Percentiles rank a stretch among this genome's conserved stretches.
Conservation (phyloP, 2,888 invertebrate genomes). For the Geophilus truncorum region DNA sequence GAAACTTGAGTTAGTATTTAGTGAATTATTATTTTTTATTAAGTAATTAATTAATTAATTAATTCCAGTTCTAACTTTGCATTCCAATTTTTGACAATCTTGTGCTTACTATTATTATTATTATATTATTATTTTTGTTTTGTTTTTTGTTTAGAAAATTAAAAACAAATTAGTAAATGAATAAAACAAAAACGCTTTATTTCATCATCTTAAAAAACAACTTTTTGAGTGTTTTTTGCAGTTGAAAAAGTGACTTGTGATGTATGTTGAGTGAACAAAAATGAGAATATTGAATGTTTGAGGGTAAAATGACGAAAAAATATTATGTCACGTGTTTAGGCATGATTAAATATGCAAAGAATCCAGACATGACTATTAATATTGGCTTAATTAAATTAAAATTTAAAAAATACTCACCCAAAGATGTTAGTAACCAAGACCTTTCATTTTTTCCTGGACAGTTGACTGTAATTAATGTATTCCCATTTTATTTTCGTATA, state of each 20-base stretch:
- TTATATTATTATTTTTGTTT: background rate
- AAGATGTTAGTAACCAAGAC: background rate
- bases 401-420: background rate
- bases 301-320: background rate
- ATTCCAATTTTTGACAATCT: conserved; percentile 1
- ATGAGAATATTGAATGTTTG: background rate
- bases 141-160: background rate
- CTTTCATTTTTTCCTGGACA: background rate
- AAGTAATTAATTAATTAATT: too few species aligned
- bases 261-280: background rate
- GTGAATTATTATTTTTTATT: background rate
- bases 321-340: background rate
- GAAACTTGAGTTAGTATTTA: background rate
- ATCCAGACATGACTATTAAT: background rate
- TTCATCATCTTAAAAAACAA: background rate
- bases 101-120: background rate
- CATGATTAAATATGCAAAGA: background rate
- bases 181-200: background rate
- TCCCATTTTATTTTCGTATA: background rate
- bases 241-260: background rate
- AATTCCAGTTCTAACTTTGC: background rate
- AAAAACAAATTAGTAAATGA: background rate
- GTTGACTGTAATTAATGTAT: background rate
- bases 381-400: background rate
- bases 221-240: background rate